phyloP scores from a whole-genome alignment of 35 echinoderm and acorn worm genomes.

The Apostichopus californicus region DNA sequence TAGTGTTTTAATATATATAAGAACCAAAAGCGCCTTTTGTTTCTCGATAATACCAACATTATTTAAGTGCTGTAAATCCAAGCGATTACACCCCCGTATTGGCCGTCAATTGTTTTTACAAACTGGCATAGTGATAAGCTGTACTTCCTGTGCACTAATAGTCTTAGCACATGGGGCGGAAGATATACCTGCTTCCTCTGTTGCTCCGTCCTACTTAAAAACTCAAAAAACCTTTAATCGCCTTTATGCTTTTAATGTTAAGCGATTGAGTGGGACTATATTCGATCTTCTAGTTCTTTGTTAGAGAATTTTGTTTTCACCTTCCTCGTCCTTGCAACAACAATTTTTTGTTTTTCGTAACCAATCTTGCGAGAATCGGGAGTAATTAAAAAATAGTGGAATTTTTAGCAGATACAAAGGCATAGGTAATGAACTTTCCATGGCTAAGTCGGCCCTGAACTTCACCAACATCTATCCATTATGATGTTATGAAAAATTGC shows the following conservation, averaged over 20 bases:
- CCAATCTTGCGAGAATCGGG: constrained; percentile 1
- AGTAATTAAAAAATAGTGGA: neutral
- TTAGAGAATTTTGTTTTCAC: neutral
- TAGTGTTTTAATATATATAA: no score
- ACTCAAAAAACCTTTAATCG: no score
- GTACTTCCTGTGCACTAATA: constrained; percentile 3
- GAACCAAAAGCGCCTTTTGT: neutral
- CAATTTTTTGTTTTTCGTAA: constrained; percentile 5
- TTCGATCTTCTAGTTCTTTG: neutral
- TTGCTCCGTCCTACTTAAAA: neutral
- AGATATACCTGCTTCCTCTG: neutral
- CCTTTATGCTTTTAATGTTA: no score
- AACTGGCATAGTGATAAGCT: neutral
- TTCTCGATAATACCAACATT: neutral
- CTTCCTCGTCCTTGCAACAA: neutral
- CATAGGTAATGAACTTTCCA: neutral
- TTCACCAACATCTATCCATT: neutral
- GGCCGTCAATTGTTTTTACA: neutral
- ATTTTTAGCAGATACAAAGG: neutral
- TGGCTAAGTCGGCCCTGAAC: neutral
- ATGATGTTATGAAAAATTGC: neutral
- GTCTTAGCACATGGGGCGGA: neutral
- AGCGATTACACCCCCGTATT: neutral
- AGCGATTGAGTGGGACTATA: neutral
- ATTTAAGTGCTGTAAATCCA: neutral